Evolutionary conservation across 2,888 invertebrate genomes (phyloP).

Genomic region (Cheilosia impressa): DNA sequence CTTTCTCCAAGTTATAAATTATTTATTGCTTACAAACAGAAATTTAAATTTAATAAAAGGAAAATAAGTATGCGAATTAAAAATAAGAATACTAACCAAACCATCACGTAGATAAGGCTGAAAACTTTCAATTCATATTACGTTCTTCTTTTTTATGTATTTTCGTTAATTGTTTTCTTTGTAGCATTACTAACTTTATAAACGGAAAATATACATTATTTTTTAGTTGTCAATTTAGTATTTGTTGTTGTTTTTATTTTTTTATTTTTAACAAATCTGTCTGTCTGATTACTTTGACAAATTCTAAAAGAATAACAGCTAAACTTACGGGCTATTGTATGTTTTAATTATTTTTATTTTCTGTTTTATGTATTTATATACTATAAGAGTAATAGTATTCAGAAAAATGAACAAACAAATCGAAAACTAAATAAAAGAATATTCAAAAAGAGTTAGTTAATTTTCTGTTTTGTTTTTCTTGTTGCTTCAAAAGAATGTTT

Average conservation of each 20-base stretch:
- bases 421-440: slow-evolving; percentile 26
- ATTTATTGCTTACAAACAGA: slow-evolving; percentile 27
- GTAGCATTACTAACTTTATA: slow-evolving; percentile 52
- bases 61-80: slow-evolving; percentile 33
- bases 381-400: slow-evolving; percentile 54
- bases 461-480: slow-evolving; percentile 19
- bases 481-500: slow-evolving; percentile 58
- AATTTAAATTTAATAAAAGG: slow-evolving; percentile 38
- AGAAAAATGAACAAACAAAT: slow-evolving; percentile 25
- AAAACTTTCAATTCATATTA: slow-evolving; percentile 63
- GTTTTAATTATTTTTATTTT: slow-evolving; percentile 53
- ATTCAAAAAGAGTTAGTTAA: slow-evolving; percentile 26
- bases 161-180: slow-evolving; percentile 16
- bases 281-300: slow-evolving; percentile 58
- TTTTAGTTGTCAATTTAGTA: slow-evolving; percentile 32
- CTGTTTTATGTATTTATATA: slow-evolving; percentile 51
- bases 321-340: slow-evolving; percentile 77
- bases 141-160: slow-evolving; percentile 54
- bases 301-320: slow-evolving; percentile 77
- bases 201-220: slow-evolving; percentile 55
- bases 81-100: slow-evolving; percentile 75
- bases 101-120: slow-evolving; percentile 63
- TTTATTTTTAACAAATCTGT: slow-evolving; percentile 25
- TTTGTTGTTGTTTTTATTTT: slow-evolving; percentile 33
- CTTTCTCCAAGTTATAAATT: slow-evolving; percentile 41